Conservation (phyloP, 2,797 vertebrate genomes). For the Fistularia commersonii region DNA sequence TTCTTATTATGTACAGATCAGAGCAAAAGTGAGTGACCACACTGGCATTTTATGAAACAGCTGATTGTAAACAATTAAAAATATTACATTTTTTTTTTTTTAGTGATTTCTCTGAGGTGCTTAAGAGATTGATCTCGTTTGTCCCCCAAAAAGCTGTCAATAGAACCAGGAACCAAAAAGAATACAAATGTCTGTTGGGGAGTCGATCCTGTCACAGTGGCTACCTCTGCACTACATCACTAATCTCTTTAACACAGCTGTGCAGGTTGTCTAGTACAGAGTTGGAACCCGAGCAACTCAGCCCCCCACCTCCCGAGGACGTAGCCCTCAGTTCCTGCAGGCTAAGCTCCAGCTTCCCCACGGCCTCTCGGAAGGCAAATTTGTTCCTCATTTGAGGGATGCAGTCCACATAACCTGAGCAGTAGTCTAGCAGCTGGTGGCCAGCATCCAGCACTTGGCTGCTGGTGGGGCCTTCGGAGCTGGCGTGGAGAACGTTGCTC, state of each 20-base stretch:
- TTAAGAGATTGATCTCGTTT: conserved; percentile 63
- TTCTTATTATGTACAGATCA: conserved; percentile 69
- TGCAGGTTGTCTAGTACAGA: conserved; percentile 93
- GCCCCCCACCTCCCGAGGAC: conserved; percentile 76
- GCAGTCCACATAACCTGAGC: conserved; percentile 98
- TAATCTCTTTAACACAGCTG: conserved; percentile 97
- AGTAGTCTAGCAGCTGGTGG: conserved; percentile 96
- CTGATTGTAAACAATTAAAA: conserved; percentile 89
- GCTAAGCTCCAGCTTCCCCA: conserved; percentile 96
- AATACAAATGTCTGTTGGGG: conserved; percentile 40
- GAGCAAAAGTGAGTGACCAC: conserved; percentile 67
- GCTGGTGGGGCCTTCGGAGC: conserved; percentile 82
- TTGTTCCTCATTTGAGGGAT: conserved; percentile 98
- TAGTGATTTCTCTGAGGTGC: conserved; percentile 91
- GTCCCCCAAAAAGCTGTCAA: conserved; percentile 52
- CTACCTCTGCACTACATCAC: conserved; percentile 99
- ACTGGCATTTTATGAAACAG: conserved; percentile 74
- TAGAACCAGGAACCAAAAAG: conserved; percentile 44
- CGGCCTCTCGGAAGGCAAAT: conserved; percentile 96
- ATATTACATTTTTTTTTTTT: conserved; percentile 56
- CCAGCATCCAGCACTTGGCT: conserved; percentile 95
- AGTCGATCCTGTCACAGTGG: conserved; percentile 61
- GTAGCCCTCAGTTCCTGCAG: conserved; percentile 97
- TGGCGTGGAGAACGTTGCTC: conserved; percentile 80
- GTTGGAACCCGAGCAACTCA: conserved; percentile 73